Conservation (phyloP, 2,888 invertebrate genomes). For the Taenaris catops region DNA sequence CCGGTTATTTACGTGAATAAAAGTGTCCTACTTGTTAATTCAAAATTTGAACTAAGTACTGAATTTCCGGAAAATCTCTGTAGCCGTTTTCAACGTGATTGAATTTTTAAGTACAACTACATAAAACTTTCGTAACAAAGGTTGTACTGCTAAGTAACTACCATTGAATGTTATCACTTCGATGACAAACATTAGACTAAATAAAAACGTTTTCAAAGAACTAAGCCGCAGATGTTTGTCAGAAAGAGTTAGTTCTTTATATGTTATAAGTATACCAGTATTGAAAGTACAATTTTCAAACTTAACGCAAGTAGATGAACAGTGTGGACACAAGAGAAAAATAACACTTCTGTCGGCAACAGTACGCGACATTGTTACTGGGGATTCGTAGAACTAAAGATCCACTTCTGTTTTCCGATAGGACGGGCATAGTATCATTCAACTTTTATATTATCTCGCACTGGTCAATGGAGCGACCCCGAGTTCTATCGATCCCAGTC, state of each 20-base stretch:
- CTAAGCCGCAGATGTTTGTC: too few relatives aligned
- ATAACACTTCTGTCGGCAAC: constrained; percentile 35
- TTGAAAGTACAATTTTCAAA: constrained; percentile 13
- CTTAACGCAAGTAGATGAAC: constrained; percentile 16
- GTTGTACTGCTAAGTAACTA: neutral
- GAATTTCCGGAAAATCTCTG: too few relatives aligned
- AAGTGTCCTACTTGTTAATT: too few relatives aligned
- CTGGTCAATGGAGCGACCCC: constrained; percentile 51
- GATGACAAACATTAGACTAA: too few relatives aligned
- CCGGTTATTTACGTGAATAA: too few relatives aligned
- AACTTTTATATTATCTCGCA: constrained; percentile 73
- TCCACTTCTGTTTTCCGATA: constrained; percentile 71
- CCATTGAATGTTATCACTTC: neutral
- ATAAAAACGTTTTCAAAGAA: too few relatives aligned
- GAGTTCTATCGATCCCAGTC: constrained; percentile 34
- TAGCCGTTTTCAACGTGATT: too few relatives aligned
- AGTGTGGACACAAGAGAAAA: constrained; percentile 23
- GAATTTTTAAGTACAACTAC: too few relatives aligned
- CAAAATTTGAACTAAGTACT: too few relatives aligned
- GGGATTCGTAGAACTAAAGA: constrained; percentile 59
- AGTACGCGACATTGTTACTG: constrained; percentile 60
- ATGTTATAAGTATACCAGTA: too few relatives aligned
- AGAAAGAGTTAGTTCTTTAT: too few relatives aligned
- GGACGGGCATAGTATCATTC: constrained; percentile 66
- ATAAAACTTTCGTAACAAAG: too few relatives aligned